A percentile compares a stretch with the other conserved stretches of the same genome.
phyloP scores from a whole-genome alignment of 1,140 invertebrate species.

The Lasioglossum albipes region DNA sequence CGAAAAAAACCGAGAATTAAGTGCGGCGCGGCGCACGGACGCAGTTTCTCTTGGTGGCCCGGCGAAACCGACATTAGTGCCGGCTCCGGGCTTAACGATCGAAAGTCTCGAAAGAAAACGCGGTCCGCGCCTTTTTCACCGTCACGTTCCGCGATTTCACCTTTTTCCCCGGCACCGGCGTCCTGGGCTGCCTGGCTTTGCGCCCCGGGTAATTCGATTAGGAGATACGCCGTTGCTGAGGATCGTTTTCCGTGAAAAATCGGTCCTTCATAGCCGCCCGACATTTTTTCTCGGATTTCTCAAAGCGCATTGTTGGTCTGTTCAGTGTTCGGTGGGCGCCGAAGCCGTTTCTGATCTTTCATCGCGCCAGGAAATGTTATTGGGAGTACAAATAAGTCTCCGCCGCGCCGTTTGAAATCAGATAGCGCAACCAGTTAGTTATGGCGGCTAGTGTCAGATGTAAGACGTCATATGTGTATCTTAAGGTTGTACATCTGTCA shows the following conservation, averaged over 20 bases:
- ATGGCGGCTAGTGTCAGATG: too few relatives aligned
- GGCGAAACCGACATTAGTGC: constrained; percentile 19
- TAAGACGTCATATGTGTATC: too few relatives aligned
- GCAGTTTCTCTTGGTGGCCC: constrained; percentile 12
- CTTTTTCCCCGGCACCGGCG: too few relatives aligned
- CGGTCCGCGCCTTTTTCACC: background rate
- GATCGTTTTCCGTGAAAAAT: background rate
- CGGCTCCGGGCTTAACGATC: constrained; percentile 35
- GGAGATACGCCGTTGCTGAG: background rate
- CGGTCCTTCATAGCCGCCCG: background rate
- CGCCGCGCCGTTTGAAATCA: too few relatives aligned
- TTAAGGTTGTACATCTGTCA: too few relatives aligned
- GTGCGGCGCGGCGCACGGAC: background rate
- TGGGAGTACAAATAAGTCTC: too few relatives aligned
- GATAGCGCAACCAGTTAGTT: too few relatives aligned
- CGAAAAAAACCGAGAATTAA: constrained; percentile 20
- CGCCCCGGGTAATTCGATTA: background rate
- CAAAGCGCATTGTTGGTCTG: too few relatives aligned
- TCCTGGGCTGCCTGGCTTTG: background rate
- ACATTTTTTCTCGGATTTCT: background rate
- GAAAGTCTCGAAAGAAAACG: background rate
- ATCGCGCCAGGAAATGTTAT: too few relatives aligned
- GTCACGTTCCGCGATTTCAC: constrained; percentile 16
- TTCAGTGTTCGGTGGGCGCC: too few relatives aligned
- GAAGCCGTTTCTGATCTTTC: too few relatives aligned